Evolutionary conservation across 1,140 invertebrate species (phyloP), one percentile per base, ranked within the genome.

Genomic region (Wiebesia pumilae): DNA sequence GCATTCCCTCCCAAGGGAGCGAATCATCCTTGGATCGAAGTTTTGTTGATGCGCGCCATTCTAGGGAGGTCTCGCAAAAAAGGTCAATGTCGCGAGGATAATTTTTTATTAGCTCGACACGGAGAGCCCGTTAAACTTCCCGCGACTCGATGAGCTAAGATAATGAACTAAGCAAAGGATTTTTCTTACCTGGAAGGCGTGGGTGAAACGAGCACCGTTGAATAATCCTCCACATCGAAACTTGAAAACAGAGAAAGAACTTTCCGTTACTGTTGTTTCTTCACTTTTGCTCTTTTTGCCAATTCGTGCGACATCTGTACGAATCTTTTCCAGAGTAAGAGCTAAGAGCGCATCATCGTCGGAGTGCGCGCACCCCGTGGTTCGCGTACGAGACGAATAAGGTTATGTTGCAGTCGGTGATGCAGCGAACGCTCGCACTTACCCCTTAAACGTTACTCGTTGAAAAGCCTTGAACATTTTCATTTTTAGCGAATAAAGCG

Each of bases 271-370:
- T 80, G 24, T 16, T 24, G 54, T 40, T 35, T 35, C 77, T 7
- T 62, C 83, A 21, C 43, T 54, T 51, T 73, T 10, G 19, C 51
- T 58, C 84, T 79, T 79, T 81, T 81, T 40, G 78, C 19, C 73
- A 51, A 54, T 86, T 40, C 58, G 71, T 82, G 85, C 85, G 85
- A 86, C 85, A 86, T 86, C 85, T 86, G 80, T 67, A 58, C 67
- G 67, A 75, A 65, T 80, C 21, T 69, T 79, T 30, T 27, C 73
- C 43, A 84, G 82, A 43, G 38, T 43, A 43, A 6, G 38, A 75
- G 38, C 71, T 43, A 75, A 75, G 69, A 43, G 35, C 51, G 75
- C 35, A 79, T 33, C 62, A 79, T 78, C 38, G 35, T 84, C 54
- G 35, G 54, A 78, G 83, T 62, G 24, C 71, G 83, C 83, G 71